Percentiles rank a stretch among this genome's conserved stretches.
phyloP scores from a whole-genome alignment of 2,113 vertebrate genomes.

The Abramis brama region DNA sequence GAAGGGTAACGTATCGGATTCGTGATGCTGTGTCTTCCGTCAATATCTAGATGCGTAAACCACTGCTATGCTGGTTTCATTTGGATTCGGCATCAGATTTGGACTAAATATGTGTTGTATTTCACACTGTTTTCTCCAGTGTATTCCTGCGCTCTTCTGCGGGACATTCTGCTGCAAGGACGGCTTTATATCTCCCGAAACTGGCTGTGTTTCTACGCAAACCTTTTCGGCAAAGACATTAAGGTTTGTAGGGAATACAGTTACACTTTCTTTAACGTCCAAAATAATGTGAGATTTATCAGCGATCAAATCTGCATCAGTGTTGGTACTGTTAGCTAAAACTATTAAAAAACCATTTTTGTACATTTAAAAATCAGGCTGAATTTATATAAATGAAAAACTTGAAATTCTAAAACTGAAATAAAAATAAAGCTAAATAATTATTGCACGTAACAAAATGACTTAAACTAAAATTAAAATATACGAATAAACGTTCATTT shows the following conservation, averaged over 20 bases:
- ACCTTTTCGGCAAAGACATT: conserved; percentile 95
- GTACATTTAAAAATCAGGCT: too few relatives aligned
- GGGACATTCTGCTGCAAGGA: conserved; percentile 93
- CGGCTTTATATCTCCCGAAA: conserved; percentile 95
- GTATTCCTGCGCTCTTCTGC: conserved; percentile 94
- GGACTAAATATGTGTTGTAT: not conserved
- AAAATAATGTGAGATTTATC: not conserved
- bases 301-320: not conserved
- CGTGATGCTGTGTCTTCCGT: not conserved
- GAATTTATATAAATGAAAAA: too few relatives aligned
- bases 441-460: too few relatives aligned
- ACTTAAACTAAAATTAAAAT: too few relatives aligned
- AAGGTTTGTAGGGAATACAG: conserved; percentile 79
- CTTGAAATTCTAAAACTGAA: too few relatives aligned
- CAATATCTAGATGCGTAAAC: too few relatives aligned
- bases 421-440: too few relatives aligned
- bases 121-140: conserved; percentile 69
- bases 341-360: not conserved
- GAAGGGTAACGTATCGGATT: conserved; percentile 81
- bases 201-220: conserved; percentile 97
- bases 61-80: not conserved
- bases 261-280: not conserved
- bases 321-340: not conserved
- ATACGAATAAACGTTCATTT: too few relatives aligned
- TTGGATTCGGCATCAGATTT: not conserved